A percentile compares a stretch with the other conserved stretches of the same genome.
Conservation (phyloP, 2,113 vertebrate genomes). For the Prochilodus magdalenae region DNA sequence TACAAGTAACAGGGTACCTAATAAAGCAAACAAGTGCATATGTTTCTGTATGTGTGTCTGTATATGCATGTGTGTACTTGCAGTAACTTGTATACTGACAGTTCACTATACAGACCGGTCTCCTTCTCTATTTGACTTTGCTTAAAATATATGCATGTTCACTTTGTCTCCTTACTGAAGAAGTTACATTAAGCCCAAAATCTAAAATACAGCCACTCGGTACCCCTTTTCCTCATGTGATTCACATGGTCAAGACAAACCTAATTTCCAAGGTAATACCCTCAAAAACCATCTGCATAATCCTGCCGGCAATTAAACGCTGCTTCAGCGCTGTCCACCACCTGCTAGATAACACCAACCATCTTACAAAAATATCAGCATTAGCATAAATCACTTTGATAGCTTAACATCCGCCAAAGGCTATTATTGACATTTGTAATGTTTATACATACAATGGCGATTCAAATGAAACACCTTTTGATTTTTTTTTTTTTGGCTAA, state of each 20-base stretch:
- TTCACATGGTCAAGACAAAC: slow-evolving; percentile 40
- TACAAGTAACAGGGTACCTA: too few species aligned
- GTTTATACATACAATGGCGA: slow-evolving; percentile 21
- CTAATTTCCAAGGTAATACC: slow-evolving; percentile 40
- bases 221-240: slow-evolving; percentile 27
- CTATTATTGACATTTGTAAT: slow-evolving; percentile 49
- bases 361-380: slow-evolving; percentile 42
- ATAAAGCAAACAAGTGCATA: too few species aligned
- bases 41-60: slow-evolving; percentile 5
- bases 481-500: not conserved
- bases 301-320: slow-evolving; percentile 38
- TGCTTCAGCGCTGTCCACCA: slow-evolving; percentile 9
- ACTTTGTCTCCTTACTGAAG: not conserved
- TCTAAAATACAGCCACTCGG: slow-evolving; percentile 11
- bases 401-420: slow-evolving; percentile 45
- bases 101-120: not conserved
- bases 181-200: not conserved
- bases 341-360: slow-evolving; percentile 25
- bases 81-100: not conserved
- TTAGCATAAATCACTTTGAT: slow-evolving; percentile 54
- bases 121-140: not conserved
- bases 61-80: not conserved
- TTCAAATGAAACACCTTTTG: not conserved
- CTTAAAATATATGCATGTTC: too few species aligned
- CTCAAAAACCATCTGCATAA: slow-evolving; percentile 37